Percentiles rank a stretch among this genome's conserved stretches.
These are phyloP conservation scores for Pangasianodon hypophthalmus DNA, from an alignment of 2,113 vertebrate genomes.

Conservation along the genomic window DNA sequence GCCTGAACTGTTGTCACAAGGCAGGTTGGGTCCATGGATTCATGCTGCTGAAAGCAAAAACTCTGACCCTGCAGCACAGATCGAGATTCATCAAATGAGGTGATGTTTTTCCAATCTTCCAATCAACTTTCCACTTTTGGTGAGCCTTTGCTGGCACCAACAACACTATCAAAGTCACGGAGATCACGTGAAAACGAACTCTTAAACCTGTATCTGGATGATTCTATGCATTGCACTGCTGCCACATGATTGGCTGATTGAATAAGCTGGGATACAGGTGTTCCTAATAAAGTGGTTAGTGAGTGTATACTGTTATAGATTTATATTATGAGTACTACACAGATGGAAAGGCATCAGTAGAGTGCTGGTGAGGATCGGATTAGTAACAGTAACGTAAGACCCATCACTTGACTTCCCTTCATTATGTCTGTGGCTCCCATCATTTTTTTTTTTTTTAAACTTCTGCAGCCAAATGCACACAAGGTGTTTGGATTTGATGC, in stretches of 20 bases:
- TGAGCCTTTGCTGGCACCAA: not conserved
- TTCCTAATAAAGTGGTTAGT: slow-evolving; percentile 11
- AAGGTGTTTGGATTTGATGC: not conserved
- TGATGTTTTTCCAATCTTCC: not conserved
- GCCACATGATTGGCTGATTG: not conserved
- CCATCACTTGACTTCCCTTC: too few relatives aligned
- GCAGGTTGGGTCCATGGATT: not conserved
- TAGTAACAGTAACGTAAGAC: too few relatives aligned
- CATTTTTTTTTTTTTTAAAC: not conserved
- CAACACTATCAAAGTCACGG: not conserved
- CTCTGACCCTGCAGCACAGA: not conserved
- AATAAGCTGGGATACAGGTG: not conserved
- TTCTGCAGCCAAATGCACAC: not conserved
- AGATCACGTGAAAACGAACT: not conserved
- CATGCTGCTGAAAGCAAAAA: not conserved
- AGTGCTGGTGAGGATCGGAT: too few relatives aligned
- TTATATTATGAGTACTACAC: not conserved
- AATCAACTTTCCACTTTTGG: not conserved
- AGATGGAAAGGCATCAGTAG: too few relatives aligned
- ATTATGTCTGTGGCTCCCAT: not conserved
- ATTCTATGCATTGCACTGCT: not conserved
- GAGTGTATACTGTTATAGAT: not conserved
- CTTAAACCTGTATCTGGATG: not conserved
- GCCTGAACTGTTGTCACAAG: not conserved
- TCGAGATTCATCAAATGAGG: not conserved